Conservation (phyloP, 2,797 vertebrate genomes). For the Catostomus latipinnis region DNA sequence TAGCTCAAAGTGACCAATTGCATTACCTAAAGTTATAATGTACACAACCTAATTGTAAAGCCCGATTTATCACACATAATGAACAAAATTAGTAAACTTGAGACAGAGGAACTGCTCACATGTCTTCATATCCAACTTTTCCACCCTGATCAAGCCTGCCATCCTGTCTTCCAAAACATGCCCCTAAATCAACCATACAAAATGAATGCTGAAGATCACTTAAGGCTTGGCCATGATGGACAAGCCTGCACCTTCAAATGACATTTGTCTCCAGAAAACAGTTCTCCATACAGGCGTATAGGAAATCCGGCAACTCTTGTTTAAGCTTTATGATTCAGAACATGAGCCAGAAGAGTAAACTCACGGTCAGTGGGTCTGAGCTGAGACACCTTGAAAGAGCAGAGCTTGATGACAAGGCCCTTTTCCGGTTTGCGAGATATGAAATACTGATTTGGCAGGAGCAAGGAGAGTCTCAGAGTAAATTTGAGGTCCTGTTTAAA, state of each 20-base stretch:
- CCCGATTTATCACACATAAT: conserved; percentile 50
- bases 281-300: conserved; percentile 84
- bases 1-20: conserved; percentile 1
- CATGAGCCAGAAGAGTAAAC: conserved; percentile 82
- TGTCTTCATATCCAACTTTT: conserved; percentile 85
- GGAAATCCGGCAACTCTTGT: conserved; percentile 67
- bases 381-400: conserved; percentile 84
- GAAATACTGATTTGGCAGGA: conserved; percentile 82
- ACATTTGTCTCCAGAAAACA: conserved; percentile 87
- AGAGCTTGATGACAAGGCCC: conserved; percentile 81
- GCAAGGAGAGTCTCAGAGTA: conserved; percentile 80
- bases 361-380: conserved; percentile 75
- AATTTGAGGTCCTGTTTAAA: conserved; percentile 84
- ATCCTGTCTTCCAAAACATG: conserved; percentile 75
- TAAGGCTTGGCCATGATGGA: conserved; percentile 84
- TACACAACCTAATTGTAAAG: too few species aligned
- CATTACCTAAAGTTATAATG: not conserved
- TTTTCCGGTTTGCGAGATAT: conserved; percentile 86
- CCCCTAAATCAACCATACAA: conserved; percentile 66
- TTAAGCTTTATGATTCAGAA: conserved; percentile 89
- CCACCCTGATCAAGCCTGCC: conserved; percentile 78
- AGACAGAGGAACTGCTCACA: conserved; percentile 85
- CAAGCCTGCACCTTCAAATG: conserved; percentile 81
- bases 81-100: conserved; percentile 72
- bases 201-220: conserved; percentile 74